Base-by-base conservation (phyloP, 2,113 vertebrate genomes). In the Rhinolophus ferrumequinum region DNA sequence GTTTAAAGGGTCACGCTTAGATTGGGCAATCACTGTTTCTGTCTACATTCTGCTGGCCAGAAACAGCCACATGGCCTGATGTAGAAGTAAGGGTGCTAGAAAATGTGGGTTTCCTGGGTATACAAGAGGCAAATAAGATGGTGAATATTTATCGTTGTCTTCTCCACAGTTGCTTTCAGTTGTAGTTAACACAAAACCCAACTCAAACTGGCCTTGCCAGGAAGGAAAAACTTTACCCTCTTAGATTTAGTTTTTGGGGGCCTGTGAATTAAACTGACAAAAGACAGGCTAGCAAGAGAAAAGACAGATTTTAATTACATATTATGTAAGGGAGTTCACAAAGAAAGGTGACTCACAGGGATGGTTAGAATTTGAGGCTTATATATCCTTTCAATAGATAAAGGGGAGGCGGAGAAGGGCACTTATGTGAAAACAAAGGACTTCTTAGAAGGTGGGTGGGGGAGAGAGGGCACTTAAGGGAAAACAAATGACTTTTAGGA, bases 401-500 rank as follows among this genome's bases (percentile, higher is more conserved):
- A 83, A 90, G 14, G 52, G 8, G 82, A 50, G 26, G 21, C 24
- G 19, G 22, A 82, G 44, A 90, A 89, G 54, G 56, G 33, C 12
- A 52, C 38, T 86, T 56, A 24, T 0, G 8, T 50, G 67, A 75
- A 81, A 88, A 91, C 56, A 87, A 47, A 24, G n/a, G 11, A 70
- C 41, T 56, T 86, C 24, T 62, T 58, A 62, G 28, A 75, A 82
- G 18, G 8, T 16, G 10, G 11, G n/a, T 26, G 3, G 15, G 33
- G 58, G 26, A 44, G 19, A 90, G 69, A 79, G 6, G 58, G 18
- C 1, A 77, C 8, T 96, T 96, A 76, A 1, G 38, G n/a, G 35
- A 87, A 96, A 87, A 80, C 10, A 91, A 94, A 75, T 21, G 22
- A 88, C 52, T 35, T 92, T 80, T 73, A 66, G 87, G 62, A 95